Base-by-base conservation (phyloP, 2,797 vertebrate genomes). In the Discoglossus pictus region DNA sequence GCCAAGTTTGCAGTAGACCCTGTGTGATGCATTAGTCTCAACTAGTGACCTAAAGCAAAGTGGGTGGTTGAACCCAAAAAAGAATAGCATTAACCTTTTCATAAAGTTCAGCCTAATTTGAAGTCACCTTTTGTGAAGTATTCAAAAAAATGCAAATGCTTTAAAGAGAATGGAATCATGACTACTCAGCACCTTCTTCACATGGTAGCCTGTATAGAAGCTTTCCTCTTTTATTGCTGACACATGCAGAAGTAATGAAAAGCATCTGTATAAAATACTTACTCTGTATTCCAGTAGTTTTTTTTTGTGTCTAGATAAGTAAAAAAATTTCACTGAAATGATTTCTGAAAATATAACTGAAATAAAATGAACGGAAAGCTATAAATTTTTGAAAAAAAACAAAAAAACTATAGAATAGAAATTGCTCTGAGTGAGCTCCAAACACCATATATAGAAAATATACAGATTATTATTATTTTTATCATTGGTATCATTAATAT, bases 1-100 rank as follows among this genome's bases (percentile, higher is more conserved):
- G 91, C 89, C 87, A 94, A 93, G 91, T 93, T 92, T 88, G 83
- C 86, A 88, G 88, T 90, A 90, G 89, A 80, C 83, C 82, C 79
- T 91, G 85, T 85, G 86, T 89, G 88, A 87, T 86, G 89, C 87
- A 88, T 92, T 92, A 88, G 85, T 89, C 86, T 93, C 88, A 87
- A 88, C 88, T 87, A 89, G 80, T 93, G 93, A 96, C 93, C 94
- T 94, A 88, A 92, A 87, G 91, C 91, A 89, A 92, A 90, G 92
- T 93, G 92, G 91, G 93, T 96, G 94, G 92, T 91, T 94, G 83
- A 84, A 86, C 88, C 84, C 84, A 76, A 87, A 85, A 83, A 85
- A 91, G 87, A 92, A 92, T 88, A 89, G 89, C 82, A 88, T 88
- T 91, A 93, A 95, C 88, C 90, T 91, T 88, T 88, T 80, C 90